Conservation (phyloP, 2,888 invertebrate genomes). For the Chrysolina americana region DNA sequence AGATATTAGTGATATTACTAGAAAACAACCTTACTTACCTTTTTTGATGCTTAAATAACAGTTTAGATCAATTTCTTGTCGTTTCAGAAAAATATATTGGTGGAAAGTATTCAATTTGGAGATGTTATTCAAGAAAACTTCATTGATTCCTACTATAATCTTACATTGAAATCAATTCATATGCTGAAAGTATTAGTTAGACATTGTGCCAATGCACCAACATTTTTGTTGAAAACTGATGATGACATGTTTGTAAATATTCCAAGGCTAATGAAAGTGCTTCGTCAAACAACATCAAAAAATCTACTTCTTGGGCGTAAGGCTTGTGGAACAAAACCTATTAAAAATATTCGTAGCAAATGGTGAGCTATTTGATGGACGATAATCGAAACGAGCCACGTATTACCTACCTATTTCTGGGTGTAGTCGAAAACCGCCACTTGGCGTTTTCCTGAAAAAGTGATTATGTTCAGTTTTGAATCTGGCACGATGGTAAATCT, state of each 20-base stretch:
- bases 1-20: too few species aligned
- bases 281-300: conserved; percentile 58
- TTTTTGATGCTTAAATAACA: too few species aligned
- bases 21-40: too few species aligned
- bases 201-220: conserved; percentile 73
- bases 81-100: conserved; percentile 73
- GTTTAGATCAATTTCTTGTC: background rate
- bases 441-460: too few species aligned
- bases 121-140: conserved; percentile 90
- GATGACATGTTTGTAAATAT: conserved; percentile 91
- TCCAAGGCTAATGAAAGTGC: conserved; percentile 52
- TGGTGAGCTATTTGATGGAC: conserved; percentile 77
- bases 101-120: conserved; percentile 78
- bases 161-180: conserved; percentile 88
- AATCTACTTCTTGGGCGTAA: conserved; percentile 81
- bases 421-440: too few species aligned
- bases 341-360: conserved; percentile 81
- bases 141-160: conserved; percentile 87
- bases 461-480: too few species aligned
- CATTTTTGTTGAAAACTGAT: conserved; percentile 86
- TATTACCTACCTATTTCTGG: too few species aligned
- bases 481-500: too few species aligned
- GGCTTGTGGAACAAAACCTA: conserved; percentile 85
- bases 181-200: conserved; percentile 85
- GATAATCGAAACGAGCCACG: too few species aligned